Base-by-base conservation (phyloP, 2,888 invertebrate genomes). In the Monochamus alternatus region DNA sequence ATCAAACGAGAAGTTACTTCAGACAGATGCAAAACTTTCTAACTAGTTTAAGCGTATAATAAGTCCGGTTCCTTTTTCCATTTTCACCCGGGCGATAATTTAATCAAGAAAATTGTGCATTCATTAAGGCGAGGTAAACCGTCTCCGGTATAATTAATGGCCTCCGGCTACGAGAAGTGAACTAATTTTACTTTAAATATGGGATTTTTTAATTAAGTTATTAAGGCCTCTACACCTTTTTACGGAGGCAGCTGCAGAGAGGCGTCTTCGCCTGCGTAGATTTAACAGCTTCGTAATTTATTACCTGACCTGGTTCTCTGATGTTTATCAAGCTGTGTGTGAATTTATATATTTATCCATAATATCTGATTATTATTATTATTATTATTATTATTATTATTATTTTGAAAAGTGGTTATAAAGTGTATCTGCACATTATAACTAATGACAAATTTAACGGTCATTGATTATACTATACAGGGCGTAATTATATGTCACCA, bases 111-210 rank as follows among this genome's bases (percentile, higher is more conserved):
- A 55, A 55, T 55, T 22, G 55, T 22, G 55, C 22, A n/a, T 22
- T 55, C 55, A 22, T 22, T 22, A 55, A 0, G 55, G n/a, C 14
- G 7, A 3, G 14, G 22, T 55, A 55, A 22, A 7, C 55, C 55
- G 55, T 55, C 55, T 55, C 5, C n/a, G 14, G 22, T 55, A 55
- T 55, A 55, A 55, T 55, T 55, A 55, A 55, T 55, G 55, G 55
- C 55, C 55, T 7, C 14, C 10, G 22, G 10, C 55, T 22, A 22
- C 55, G n/a, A 55, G 55, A 12, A 12, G 55, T 55, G 55, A 55
- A 55, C 14, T 55, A 55, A 55, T 55, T 55, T 55, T 55, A 55
- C n/a, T 55, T 55, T 55, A 55, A 55, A 55, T 55, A 55, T 55
- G 14, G 55, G 55, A 55, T 55, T 55, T 55, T 55, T 55, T 55